Conservation (phyloP, 2,797 vertebrate species). For the Lepilemur ruficaudatus region DNA sequence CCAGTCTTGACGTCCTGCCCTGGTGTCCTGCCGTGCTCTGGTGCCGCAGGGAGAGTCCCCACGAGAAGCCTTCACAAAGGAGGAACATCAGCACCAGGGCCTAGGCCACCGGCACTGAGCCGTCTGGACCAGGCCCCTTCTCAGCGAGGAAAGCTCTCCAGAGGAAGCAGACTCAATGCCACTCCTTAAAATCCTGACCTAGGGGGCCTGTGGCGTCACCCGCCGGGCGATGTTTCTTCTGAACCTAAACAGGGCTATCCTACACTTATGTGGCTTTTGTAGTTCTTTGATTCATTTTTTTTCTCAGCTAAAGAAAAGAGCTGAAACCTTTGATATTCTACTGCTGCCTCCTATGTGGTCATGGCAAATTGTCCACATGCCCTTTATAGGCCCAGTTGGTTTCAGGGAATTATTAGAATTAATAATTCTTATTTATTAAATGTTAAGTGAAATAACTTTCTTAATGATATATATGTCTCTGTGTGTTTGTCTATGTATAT, state of each 20-base stretch:
- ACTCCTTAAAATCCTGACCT: not conserved
- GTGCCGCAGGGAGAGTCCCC: not conserved
- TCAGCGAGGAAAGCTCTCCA: not conserved
- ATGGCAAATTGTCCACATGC: not conserved
- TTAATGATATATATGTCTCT: not conserved
- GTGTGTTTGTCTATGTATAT: not conserved
- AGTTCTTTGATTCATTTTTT: not conserved
- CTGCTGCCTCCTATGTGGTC: not conserved
- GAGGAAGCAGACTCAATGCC: not conserved
- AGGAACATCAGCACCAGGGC: not conserved
- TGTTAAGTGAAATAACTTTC: not conserved
- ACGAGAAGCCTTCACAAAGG: not conserved
- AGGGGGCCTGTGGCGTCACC: not conserved
- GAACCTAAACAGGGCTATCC: not conserved
- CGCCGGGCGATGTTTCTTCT: not conserved
- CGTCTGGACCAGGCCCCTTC: not conserved
- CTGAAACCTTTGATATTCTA: not conserved
- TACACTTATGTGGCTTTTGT: not conserved
- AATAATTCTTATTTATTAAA: constrained; percentile 6
- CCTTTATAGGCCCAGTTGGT: not conserved
- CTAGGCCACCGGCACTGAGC: not conserved
- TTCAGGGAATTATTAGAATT: constrained; percentile 3
- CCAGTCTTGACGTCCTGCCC: not conserved
- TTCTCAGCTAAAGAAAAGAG: constrained; percentile 1
- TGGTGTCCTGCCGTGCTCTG: not conserved